These are phyloP conservation scores for Cyprinella venusta DNA, from an alignment of 2,797 vertebrate genomes.

Conservation along the genomic window DNA sequence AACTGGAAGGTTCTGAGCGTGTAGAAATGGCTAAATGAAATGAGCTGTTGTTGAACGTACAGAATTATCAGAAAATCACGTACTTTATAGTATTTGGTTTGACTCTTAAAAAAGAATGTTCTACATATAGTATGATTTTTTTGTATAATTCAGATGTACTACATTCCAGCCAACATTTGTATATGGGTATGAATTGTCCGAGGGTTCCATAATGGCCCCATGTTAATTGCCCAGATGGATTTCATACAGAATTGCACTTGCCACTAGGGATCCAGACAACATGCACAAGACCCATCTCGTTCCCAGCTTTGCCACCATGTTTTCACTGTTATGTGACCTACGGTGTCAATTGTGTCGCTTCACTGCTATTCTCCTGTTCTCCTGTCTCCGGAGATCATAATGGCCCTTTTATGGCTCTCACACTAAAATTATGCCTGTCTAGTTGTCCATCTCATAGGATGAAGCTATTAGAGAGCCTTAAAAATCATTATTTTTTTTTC, in stretches of 20 bases:
- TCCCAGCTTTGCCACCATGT: too few species aligned
- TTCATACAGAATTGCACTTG: too few species aligned
- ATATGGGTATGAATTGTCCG: too few species aligned
- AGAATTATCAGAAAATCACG: too few species aligned
- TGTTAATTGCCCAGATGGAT: too few species aligned
- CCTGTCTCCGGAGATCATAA: neutral
- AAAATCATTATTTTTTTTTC: conserved; percentile 1
- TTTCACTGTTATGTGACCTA: too few species aligned
- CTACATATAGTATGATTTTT: neutral
- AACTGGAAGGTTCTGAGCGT: neutral
- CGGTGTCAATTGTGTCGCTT: too few species aligned
- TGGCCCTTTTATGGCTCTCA: neutral
- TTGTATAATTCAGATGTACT: neutral
- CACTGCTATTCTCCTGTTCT: neutral
- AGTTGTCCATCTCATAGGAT: neutral
- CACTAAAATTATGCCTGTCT: neutral
- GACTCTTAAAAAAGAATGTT: neutral
- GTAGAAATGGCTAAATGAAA: neutral
- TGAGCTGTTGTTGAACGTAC: neutral
- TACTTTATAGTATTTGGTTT: neutral
- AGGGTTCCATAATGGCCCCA: too few species aligned
- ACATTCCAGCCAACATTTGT: neutral
- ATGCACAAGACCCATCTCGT: too few species aligned
- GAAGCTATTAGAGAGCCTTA: neutral
- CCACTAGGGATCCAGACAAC: too few species aligned